Evolutionary conservation across 2,113 vertebrate species (phyloP), one percentile per base, ranked within the genome.

Genomic region (Psophia crepitans): DNA sequence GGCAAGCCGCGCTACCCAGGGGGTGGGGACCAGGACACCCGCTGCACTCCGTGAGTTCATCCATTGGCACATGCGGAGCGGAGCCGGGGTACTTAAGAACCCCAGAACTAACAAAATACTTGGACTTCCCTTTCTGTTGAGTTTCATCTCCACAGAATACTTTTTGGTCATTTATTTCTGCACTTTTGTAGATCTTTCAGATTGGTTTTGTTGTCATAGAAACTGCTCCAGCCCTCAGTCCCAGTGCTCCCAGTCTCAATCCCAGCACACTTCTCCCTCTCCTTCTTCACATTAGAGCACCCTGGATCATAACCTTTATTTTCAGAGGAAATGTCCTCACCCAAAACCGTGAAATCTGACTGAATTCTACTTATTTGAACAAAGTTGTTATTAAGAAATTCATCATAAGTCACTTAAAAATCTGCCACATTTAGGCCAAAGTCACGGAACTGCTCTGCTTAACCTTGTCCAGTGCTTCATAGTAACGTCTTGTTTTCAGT

Each of bases 131-230:
- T 73, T 74, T 9, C 76, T 71, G 28, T 22, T 74, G 32, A 5
- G 8, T 80, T 87, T 51, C 12, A 28, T 63, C 69, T 70, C 56
- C 18, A 6, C 8, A 43, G 51, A 95, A 70, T 46, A 6, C 7
- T 65, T 97, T 58, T 58, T n/a, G 10, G 19, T 87, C 10, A 53
- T 81, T 90, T 93, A 49, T 92, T 89, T 95, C 89, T 87, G n/a
- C 22, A 12, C 41, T 91, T 54, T 28, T 46, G 9, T 68, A 58
- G 51, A 37, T 32, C 22, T 49, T 87, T 70, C n/a, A 21, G 8
- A 28, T 32, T 71, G 13, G 0, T 75, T 93, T 89, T 71, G 11
- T 91, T 75, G 70, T 46, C 73, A 89, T 27, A 78, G 43, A 66
- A 73, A 64, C 39, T 46, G 41, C 26, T 54, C 26, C 60, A 87